phyloP scores from a whole-genome alignment of 2,113 vertebrate genomes.

The Ondatra zibethicus region DNA sequence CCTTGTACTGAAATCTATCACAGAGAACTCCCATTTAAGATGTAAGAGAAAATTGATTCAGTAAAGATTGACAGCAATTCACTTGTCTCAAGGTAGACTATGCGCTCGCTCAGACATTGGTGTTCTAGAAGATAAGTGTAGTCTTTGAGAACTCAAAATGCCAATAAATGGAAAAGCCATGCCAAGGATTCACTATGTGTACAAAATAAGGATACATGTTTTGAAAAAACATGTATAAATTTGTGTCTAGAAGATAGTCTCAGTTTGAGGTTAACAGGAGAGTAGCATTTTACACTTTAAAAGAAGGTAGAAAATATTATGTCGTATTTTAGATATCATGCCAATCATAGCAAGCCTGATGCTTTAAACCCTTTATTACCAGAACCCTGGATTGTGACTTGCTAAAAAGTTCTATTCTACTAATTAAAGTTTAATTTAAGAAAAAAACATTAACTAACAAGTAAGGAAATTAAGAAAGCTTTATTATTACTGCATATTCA shows the following conservation, averaged over 20 bases:
- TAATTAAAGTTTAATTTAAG: not conserved
- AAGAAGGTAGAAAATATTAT: not conserved
- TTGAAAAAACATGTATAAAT: no score
- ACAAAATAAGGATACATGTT: not conserved
- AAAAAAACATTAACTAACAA: not conserved
- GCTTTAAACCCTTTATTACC: not conserved
- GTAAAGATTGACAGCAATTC: not conserved
- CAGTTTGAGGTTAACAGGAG: no score
- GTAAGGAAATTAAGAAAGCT: no score
- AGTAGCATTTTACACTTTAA: not conserved
- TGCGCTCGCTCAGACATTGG: not conserved
- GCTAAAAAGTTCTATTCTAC: not conserved
- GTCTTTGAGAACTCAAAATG: not conserved
- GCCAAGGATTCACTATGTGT: not conserved
- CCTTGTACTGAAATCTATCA: not conserved
- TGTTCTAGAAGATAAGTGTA: not conserved
- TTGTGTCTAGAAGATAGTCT: no score
- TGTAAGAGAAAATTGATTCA: not conserved
- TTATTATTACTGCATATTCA: no score
- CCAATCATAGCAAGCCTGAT: not conserved
- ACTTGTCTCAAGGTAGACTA: not conserved
- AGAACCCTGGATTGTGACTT: not conserved
- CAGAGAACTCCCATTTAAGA: not conserved
- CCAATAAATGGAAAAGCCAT: not conserved
- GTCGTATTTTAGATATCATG: not conserved